Percentiles rank a stretch among this genome's conserved stretches.
Evolutionary conservation across 2,888 invertebrate species (phyloP).

Genomic region (Orthosia gracilis): DNA sequence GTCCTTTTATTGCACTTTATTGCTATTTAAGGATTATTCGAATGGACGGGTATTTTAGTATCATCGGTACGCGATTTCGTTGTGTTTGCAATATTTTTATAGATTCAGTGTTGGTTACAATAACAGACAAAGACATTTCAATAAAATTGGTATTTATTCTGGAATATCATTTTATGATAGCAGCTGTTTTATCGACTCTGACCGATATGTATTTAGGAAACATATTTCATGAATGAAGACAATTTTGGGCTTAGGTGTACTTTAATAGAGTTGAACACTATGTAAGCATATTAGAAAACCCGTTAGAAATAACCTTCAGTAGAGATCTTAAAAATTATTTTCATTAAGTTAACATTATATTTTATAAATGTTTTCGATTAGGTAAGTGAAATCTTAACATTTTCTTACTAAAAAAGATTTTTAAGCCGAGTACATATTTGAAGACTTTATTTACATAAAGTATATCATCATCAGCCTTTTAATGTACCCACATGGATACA

Average conservation of each 20-base stretch:
- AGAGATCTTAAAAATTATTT: neutral
- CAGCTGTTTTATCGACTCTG: slow-evolving; percentile 11
- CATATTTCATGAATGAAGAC: slow-evolving; percentile 27
- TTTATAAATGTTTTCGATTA: too few relatives aligned
- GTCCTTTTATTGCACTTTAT: slow-evolving; percentile 57
- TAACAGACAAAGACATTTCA: slow-evolving; percentile 33
- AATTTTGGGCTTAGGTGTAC: neutral
- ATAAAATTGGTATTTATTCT: slow-evolving; percentile 38
- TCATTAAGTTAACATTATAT: too few relatives aligned
- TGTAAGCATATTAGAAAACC: neutral
- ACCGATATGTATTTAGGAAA: neutral
- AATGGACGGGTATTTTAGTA: slow-evolving; percentile 52
- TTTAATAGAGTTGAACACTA: neutral
- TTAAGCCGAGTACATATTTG: too few relatives aligned
- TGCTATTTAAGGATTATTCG: slow-evolving; percentile 55
- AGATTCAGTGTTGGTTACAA: slow-evolving; percentile 23
- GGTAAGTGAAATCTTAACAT: too few relatives aligned
- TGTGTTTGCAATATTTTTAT: slow-evolving; percentile 52
- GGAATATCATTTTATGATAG: slow-evolving; percentile 20
- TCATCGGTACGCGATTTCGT: slow-evolving; percentile 39
- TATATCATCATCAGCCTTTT: too few relatives aligned
- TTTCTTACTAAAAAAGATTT: too few relatives aligned
- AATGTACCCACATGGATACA: too few relatives aligned
- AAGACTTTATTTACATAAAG: too few relatives aligned
- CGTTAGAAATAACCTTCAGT: neutral